Percentiles rank a stretch among this genome's conserved stretches.
phyloP scores from a whole-genome alignment of 2,113 vertebrate species.

The Chunga burmeisteri region DNA sequence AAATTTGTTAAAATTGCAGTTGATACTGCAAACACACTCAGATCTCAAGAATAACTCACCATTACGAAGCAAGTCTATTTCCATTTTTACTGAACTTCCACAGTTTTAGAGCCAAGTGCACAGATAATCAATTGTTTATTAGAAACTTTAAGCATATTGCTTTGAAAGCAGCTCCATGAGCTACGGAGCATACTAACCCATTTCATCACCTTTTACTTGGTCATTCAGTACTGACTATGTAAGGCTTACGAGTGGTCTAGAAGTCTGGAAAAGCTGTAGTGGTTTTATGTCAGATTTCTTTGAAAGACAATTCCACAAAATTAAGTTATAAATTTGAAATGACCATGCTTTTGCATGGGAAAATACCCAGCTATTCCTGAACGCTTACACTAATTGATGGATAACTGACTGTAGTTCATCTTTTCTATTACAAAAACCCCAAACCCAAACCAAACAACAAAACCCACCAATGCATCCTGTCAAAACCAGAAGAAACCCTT shows the following conservation, averaged over 20 bases:
- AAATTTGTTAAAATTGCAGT: not conserved
- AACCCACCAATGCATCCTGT: not conserved
- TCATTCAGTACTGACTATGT: not conserved
- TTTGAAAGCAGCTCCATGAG: conserved; percentile 6
- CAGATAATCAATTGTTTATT: not conserved
- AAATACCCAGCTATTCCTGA: not conserved
- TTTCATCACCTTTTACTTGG: not conserved
- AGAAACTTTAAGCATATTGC: not conserved
- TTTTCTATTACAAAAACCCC: not conserved
- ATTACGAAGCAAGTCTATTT: not conserved
- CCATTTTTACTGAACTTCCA: not conserved
- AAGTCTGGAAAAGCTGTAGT: not conserved
- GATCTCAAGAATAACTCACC: not conserved
- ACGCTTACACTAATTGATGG: not conserved
- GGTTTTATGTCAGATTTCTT: not conserved
- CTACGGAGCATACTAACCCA: not conserved
- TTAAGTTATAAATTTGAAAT: not conserved
- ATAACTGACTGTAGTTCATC: not conserved
- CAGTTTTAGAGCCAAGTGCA: not conserved
- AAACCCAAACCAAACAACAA: not conserved
- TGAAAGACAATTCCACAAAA: not conserved
- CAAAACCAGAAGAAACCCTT: not conserved
- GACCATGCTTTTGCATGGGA: not conserved
- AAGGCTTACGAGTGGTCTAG: not conserved
- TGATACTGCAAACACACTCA: conserved; percentile 1